These are phyloP conservation scores for Rhagium mordax DNA, from an alignment of 2,888 invertebrate genomes.

Conservation along the genomic window DNA sequence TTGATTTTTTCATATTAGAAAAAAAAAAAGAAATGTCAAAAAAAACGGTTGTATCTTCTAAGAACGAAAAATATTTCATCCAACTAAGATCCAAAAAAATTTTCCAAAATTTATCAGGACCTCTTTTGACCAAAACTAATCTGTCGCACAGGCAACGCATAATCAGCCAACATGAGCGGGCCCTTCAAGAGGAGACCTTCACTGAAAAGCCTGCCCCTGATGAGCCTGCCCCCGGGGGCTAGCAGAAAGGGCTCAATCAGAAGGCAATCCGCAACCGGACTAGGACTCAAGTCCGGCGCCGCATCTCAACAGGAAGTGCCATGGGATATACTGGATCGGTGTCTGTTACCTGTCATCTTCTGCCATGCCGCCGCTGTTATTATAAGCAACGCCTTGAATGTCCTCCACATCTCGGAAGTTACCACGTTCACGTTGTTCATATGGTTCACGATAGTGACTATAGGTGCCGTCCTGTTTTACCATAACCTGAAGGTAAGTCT, in stretches of 20 bases:
- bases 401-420: constrained; percentile 81
- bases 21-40: too few species aligned
- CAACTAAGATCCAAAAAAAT: too few species aligned
- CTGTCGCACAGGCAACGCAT: background rate
- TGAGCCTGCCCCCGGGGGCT: constrained; percentile 71
- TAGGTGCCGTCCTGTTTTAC: constrained; percentile 86
- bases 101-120: background rate
- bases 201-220: constrained; percentile 63
- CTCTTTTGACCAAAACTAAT: background rate
- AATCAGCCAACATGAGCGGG: constrained; percentile 64
- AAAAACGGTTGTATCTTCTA: too few species aligned
- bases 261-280: constrained; percentile 66
- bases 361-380: constrained; percentile 87
- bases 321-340: constrained; percentile 80
- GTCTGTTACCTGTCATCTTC: constrained; percentile 83
- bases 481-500: constrained; percentile 85
- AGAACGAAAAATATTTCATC: too few species aligned
- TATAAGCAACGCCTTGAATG: constrained; percentile 80
- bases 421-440: constrained; percentile 86
- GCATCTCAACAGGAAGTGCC: constrained; percentile 77
- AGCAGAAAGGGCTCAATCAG: constrained; percentile 57
- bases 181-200: constrained; percentile 68
- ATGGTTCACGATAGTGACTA: constrained; percentile 81
- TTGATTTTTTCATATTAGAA: too few species aligned
- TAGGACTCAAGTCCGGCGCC: constrained; percentile 71